Base-by-base conservation (phyloP, 2,113 vertebrate species). In the Nymphicus hollandicus region DNA sequence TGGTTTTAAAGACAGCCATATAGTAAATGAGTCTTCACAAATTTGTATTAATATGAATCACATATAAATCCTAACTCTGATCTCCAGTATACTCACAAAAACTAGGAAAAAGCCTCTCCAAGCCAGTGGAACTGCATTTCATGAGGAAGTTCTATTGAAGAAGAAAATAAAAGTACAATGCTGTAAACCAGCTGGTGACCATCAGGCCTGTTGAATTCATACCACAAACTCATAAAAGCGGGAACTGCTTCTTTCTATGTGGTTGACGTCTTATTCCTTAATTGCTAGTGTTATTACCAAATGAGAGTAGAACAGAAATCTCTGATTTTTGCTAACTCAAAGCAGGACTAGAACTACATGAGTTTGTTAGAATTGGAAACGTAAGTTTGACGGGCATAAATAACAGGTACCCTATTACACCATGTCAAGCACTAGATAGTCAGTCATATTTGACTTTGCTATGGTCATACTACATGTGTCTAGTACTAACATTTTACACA, bases 161-260 rank as follows among this genome's bases (percentile, higher is more conserved):
- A 81, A n/a, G 55, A 79, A 78, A 73, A 83, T 55, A 41, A 25
- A 82, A 85, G 11, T 80, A n/a, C 27, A 73, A 28, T 68, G 33
- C 17, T 81, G 31, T 86, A 60, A 74, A 93, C 80, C 85, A 94
- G 92, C 80, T 88, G 82, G 56, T 81, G 85, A 92, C 15, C 46
- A 73, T 82, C 63, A 74, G 43, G 55, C 25, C 33, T 82, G 16
- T 77, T 77, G 60, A 79, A 82, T 50, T 88, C 44, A 86, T 41
- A 86, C 85, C 90, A 83, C 71, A 79, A 93, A 53, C 17, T 37
- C 43, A 70, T 52, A 90, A 86, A 72, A 55, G 47, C 33, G 64
- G 64, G 72, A 71, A 55, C 64, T 52, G 25, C 22, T 68, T 37
- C 60, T 90, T 80, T 91, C 17, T 91, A 91, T 11, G 0, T 64